Evolutionary conservation across 92 coral and sea anemone species (phyloP), one percentile per base, ranked within the genome.

Genomic region (Paragorgia papillata): DNA sequence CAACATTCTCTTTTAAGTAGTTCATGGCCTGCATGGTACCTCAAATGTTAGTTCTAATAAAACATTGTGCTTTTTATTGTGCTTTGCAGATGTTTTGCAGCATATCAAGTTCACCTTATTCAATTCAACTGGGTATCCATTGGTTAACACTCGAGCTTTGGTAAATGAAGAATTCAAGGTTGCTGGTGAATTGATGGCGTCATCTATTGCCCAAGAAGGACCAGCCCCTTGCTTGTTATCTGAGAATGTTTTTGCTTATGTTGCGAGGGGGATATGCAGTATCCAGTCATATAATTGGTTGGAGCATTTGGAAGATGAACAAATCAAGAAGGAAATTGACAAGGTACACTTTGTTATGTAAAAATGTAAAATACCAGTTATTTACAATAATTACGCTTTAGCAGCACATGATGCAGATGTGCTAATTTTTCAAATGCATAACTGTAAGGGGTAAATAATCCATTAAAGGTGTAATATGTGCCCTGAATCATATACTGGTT

Each of bases 131-230:
- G 92, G 92, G 27, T 75, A 64, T 54, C 90, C 90, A 46, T 41
- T 81, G 43, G 62, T 83, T 24, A 76, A 83, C 76, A 85, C 76
- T 69, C 55, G 82, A 78, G 89, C 92, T 49, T 58, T 88, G 73
- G 81, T 82, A 21, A 85, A 82, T 41, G 82, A 83, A 50, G 91
- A 84, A 84, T 87, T 87, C 14, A 74, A 69, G 53, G 79, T 71
- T 12, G 69, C 78, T 55, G 91, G 88, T 35, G 85, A 83, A 41
- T 51, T 87, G 43, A 84, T 84, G 85, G 86, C 85, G 48, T 76
- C 69, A 28, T 80, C 86, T 15, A 73, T 88, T 27, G n/a, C n/a
- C n/a, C n/a, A n/a, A n/a, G n/a, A n/a, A n/a, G n/a, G n/a, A n/a
- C n/a, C n/a, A n/a, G n/a, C 87, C 12, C 83, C 83, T 18, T 83